Evolutionary conservation across 2,888 invertebrate species (phyloP).

Genomic region (Rhorus exstirpatorius): DNA sequence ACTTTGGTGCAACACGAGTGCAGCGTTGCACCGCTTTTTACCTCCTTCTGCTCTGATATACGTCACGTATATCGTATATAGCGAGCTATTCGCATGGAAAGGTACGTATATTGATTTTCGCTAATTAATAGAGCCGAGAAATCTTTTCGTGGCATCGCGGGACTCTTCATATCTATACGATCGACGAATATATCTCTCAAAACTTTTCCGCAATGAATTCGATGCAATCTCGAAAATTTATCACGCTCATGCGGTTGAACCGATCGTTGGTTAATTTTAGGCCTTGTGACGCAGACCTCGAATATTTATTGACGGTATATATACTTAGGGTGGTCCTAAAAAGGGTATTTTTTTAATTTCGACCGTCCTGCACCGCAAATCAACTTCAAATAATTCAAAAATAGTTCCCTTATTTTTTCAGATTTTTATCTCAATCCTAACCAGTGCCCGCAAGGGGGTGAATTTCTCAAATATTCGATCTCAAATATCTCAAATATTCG

Average conservation of each 20-base stretch:
- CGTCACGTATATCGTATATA: not conserved
- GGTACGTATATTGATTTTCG: constrained; percentile 52
- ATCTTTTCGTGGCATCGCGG: not conserved
- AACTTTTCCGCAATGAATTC: not conserved
- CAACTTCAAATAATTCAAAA: too few species aligned
- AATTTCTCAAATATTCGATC: too few species aligned
- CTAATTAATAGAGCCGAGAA: constrained; percentile 46
- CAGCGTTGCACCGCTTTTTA: constrained; percentile 38
- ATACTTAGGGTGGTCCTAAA: too few species aligned
- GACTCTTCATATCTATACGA: not conserved
- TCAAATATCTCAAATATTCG: too few species aligned
- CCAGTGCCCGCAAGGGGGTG: too few species aligned
- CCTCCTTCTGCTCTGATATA: not conserved
- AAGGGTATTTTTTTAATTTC: too few species aligned
- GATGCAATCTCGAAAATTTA: not conserved
- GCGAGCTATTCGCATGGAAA: constrained; percentile 33
- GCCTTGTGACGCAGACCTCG: not conserved
- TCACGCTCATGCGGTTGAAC: not conserved
- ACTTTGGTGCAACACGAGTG: constrained; percentile 37
- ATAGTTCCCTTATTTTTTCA: too few species aligned
- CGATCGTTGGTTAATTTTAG: not conserved
- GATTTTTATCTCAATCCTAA: too few species aligned
- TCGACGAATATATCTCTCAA: not conserved
- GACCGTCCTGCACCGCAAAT: too few species aligned
- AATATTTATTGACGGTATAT: not conserved